Percentiles rank a stretch among this genome's conserved stretches.
Evolutionary conservation across 2,888 invertebrate genomes (phyloP).

Genomic region (Lypha dubia): DNA sequence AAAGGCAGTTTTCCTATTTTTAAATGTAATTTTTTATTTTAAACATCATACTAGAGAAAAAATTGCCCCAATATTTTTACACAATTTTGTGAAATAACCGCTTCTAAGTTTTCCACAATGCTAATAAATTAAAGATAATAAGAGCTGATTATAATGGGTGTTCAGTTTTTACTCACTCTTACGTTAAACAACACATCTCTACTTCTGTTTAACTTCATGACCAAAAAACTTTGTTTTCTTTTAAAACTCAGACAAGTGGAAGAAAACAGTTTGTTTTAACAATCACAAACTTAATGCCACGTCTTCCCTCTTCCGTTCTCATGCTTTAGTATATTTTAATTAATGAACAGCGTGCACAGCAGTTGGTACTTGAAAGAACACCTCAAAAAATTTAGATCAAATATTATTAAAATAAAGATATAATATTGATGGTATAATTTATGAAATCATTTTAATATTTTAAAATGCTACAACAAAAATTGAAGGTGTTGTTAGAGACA

Average conservation of each 20-base stretch:
- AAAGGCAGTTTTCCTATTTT: too few relatives aligned
- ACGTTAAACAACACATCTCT: not conserved
- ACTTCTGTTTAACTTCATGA: not conserved
- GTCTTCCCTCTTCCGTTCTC: not conserved
- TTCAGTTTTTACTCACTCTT: not conserved
- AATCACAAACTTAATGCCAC: not conserved
- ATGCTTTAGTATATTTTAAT: not conserved
- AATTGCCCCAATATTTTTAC: too few relatives aligned
- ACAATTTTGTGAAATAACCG: too few relatives aligned
- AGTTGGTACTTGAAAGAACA: not conserved
- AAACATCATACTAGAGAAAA: too few relatives aligned
- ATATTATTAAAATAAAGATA: not conserved
- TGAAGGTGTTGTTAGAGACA: not conserved
- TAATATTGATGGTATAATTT: not conserved
- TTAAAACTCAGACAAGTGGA: not conserved
- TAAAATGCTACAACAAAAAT: too few relatives aligned
- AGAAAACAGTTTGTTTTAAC: not conserved
- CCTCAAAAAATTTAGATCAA: constrained; percentile 19
- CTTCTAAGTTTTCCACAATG: too few relatives aligned
- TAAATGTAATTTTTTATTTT: too few relatives aligned
- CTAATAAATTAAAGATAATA: too few relatives aligned
- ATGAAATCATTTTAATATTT: not conserved
- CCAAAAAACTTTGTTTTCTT: not conserved
- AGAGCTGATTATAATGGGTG: too few relatives aligned
- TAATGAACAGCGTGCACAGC: constrained; percentile 19